A percentile compares a stretch with the other conserved stretches of the same genome.
phyloP scores from a whole-genome alignment of 1,140 invertebrate genomes.

The Harlomillsia oculata region DNA sequence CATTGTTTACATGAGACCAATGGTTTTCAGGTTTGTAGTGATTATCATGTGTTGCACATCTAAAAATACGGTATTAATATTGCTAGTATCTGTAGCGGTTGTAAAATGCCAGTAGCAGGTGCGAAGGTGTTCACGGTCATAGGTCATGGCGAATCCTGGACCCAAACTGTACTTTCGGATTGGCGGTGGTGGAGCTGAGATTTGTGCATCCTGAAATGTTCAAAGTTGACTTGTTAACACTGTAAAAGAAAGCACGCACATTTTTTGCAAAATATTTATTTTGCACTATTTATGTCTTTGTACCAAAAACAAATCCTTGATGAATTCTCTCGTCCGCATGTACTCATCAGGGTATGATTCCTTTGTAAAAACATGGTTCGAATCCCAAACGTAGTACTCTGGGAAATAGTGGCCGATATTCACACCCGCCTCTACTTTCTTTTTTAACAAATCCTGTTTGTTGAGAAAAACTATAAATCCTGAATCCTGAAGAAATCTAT shows the following conservation, averaged over 20 bases:
- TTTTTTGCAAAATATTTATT: too few species aligned
- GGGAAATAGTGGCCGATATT: constrained; percentile 56
- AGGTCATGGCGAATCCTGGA: constrained; percentile 18
- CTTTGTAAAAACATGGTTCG: constrained; percentile 42
- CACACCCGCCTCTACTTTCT: constrained; percentile 57
- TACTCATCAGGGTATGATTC: constrained; percentile 50
- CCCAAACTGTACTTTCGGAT: constrained; percentile 15
- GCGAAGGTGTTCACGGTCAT: background rate
- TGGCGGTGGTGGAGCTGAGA: constrained; percentile 11
- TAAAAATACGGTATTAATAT: constrained; percentile 57
- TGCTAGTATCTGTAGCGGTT: constrained; percentile 60
- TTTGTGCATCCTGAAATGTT: constrained; percentile 19
- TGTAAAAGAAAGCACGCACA: background rate
- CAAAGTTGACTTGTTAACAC: background rate
- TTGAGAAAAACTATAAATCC: constrained; percentile 71
- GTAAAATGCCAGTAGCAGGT: constrained; percentile 57
- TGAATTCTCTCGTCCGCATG: constrained; percentile 54
- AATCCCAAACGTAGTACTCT: constrained; percentile 48
- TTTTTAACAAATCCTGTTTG: constrained; percentile 65
- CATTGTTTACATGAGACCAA: constrained; percentile 40
- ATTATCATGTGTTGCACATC: constrained; percentile 62
- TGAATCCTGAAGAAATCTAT: constrained; percentile 58
- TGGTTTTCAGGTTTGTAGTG: constrained; percentile 45
- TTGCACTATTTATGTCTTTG: too few species aligned
- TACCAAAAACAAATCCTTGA: constrained; percentile 56